Evolutionary conservation across 2,888 invertebrate genomes (phyloP), one percentile per base, ranked within the genome.

Genomic region (Spodoptera picta): DNA sequence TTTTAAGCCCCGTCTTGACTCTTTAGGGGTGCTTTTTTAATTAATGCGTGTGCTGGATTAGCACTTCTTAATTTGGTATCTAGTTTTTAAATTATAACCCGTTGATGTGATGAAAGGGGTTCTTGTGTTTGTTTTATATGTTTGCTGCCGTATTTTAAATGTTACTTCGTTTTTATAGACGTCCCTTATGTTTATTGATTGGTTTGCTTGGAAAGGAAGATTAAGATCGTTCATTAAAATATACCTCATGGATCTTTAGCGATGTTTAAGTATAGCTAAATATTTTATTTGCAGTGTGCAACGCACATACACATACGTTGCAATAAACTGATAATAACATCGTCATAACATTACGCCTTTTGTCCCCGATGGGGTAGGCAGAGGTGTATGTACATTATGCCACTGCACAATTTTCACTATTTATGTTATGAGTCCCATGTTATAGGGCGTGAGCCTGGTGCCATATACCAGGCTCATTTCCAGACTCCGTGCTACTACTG

Each of bases 1-100:
- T 81, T 82, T 82, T 78, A 65, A 77, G 71, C 70, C 55, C 56
- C 65, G 49, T 60, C 45, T 70, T 64, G 56, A 60, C 64, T 70
- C 73, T 67, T 73, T 79, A 64, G 63, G 81, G 82, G 75, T 74
- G 56, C 61, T 57, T 68, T 80, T 72, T 71, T 81, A 87, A 88
- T 89, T 84, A 83, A 87, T 86, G 82, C 77, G 80, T 79, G 74
- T 59, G 70, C 68, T 60, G 86, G 86, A 89, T 90, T 89, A 89
- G 85, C 90, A 86, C 88, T 84, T 86, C 85, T 83, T 84, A 83
- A 85, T 83, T 84, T 80, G 75, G 72, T 73, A 62, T 77, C 80
- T 81, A 73, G 73, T 78, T 69, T 64, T 62, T 68, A 61, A 73
- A 64, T 71, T 72, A 75, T 79, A 83, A 83, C 82, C 82, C 85